A percentile compares a stretch with the other conserved stretches of the same genome.
phyloP scores from a whole-genome alignment of 2,888 invertebrate species.

The Xiphydria camelus region DNA sequence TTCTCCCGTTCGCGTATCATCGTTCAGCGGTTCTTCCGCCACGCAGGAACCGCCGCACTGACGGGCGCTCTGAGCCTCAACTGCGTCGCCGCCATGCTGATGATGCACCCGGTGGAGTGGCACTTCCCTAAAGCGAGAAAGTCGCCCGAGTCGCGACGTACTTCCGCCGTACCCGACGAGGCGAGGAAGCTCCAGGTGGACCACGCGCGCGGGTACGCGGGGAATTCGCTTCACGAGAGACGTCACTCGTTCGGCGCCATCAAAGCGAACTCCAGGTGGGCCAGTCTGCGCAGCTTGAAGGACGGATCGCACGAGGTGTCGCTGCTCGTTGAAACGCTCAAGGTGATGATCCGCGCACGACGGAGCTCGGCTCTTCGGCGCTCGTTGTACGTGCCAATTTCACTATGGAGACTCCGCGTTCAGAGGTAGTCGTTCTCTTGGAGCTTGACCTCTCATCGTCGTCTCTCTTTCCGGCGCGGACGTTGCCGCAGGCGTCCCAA shows the following conservation, averaged over 20 bases:
- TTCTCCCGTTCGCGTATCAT: not conserved
- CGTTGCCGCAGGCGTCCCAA: conserved; percentile 19
- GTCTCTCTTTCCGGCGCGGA: too few relatives aligned
- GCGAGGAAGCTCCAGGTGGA: not conserved
- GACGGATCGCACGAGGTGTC: conserved; percentile 33
- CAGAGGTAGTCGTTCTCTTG: too few relatives aligned
- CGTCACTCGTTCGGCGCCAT: not conserved
- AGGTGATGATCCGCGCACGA: too few relatives aligned
- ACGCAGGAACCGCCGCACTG: conserved; percentile 63
- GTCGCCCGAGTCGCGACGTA: not conserved
- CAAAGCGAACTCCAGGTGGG: conserved; percentile 32
- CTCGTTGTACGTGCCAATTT: too few relatives aligned
- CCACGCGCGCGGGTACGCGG: too few relatives aligned
- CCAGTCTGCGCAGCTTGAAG: conserved; percentile 47
- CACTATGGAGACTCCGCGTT: too few relatives aligned
- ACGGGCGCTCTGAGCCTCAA: conserved; percentile 71
- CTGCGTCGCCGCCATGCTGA: conserved; percentile 68
- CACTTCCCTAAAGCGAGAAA: conserved; percentile 51
- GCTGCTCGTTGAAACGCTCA: conserved; percentile 32
- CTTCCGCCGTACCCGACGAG: not conserved
- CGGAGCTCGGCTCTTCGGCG: too few relatives aligned
- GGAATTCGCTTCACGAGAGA: not conserved
- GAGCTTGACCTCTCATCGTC: too few relatives aligned
- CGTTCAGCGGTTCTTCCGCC: not conserved
- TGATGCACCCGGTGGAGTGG: conserved; percentile 78